Conservation (phyloP, 2,888 invertebrate species). For the Glyphotaelius pellucidus region DNA sequence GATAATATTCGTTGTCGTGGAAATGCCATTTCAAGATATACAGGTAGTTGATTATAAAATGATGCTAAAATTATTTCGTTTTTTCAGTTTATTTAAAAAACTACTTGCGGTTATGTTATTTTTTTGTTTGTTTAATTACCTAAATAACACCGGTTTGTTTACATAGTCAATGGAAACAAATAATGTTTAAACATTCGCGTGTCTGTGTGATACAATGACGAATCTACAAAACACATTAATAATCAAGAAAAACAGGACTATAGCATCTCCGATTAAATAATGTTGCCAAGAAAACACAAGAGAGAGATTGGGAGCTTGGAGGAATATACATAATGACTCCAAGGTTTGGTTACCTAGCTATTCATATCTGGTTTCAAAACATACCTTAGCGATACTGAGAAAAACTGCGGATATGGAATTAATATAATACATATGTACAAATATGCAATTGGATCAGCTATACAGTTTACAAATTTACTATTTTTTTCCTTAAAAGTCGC, state of each 20-base stretch:
- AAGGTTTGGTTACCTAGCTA: background rate
- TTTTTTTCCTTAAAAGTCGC: background rate
- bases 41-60: background rate
- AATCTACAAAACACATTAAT: background rate
- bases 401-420: too few species aligned
- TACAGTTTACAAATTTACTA: background rate
- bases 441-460: background rate
- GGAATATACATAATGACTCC: too few species aligned
- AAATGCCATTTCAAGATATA: background rate
- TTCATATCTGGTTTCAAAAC: background rate
- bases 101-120: background rate
- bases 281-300: background rate
- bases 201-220: background rate
- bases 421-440: background rate
- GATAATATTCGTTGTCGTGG: background rate
- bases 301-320: background rate
- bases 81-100: background rate
- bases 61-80: too few species aligned
- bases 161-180: background rate
- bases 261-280: background rate
- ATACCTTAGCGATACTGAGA: background rate
- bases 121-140: background rate
- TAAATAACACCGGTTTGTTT: background rate
- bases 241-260: background rate
- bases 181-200: background rate